These are phyloP conservation scores for Trichogramma evanescens DNA, from an alignment of 2,888 invertebrate species.

Conservation along the genomic window DNA sequence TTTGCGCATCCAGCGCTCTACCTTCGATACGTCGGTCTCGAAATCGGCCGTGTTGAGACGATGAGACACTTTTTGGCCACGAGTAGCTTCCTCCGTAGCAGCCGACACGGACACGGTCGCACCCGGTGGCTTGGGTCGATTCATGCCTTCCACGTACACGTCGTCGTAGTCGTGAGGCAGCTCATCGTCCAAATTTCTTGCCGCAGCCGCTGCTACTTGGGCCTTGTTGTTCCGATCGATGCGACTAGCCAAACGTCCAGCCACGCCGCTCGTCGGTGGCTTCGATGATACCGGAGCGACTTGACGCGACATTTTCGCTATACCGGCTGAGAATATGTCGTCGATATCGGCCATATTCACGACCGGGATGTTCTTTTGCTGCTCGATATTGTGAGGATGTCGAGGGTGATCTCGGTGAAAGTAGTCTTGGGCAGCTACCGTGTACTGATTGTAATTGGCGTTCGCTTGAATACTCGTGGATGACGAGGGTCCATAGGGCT, in stretches of 20 bases:
- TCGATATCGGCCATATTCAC: conserved; percentile 29
- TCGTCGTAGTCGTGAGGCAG: conserved; percentile 30
- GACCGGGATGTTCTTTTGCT: background rate
- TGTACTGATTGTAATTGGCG: conserved; percentile 14
- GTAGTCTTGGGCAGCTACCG: conserved; percentile 13
- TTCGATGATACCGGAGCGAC: conserved; percentile 17
- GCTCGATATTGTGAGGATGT: too few relatives aligned
- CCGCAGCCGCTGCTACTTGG: background rate
- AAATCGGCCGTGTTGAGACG: conserved; percentile 1
- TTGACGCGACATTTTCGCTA: conserved; percentile 25
- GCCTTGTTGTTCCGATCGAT: conserved; percentile 11
- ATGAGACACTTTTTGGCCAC: background rate
- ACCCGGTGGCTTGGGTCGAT: conserved; percentile 25
- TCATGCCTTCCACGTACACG: conserved; percentile 37
- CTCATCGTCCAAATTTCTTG: too few relatives aligned
- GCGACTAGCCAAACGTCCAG: conserved; percentile 9
- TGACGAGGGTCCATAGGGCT: background rate
- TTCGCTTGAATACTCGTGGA: conserved; percentile 12
- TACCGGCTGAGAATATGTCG: conserved; percentile 34
- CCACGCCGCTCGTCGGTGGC: conserved; percentile 1
- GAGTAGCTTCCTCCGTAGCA: background rate
- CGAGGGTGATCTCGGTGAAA: conserved; percentile 16
- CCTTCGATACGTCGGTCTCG: conserved; percentile 9
- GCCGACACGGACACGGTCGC: conserved; percentile 16
- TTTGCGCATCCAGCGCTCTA: conserved; percentile 33